Conservation (phyloP, 2,797 vertebrate species). For the Aulostomus chinensis region DNA sequence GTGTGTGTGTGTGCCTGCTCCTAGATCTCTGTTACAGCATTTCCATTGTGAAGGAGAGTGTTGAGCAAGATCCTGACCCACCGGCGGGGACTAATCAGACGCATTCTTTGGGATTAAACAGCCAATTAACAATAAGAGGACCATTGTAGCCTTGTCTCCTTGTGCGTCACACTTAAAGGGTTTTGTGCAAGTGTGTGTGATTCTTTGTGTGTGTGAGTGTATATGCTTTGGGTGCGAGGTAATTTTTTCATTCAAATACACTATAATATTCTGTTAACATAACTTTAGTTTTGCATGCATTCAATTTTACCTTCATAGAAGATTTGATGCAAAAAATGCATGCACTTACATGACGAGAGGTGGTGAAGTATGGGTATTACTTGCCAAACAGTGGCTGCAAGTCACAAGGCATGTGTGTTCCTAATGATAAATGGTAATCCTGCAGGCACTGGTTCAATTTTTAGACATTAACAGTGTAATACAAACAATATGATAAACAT, state of each 20-base stretch:
- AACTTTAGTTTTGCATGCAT: background rate
- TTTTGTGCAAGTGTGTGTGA: slow-evolving; percentile 44
- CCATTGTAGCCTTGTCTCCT: slow-evolving; percentile 76
- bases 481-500: background rate
- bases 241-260: slow-evolving; percentile 19
- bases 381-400: slow-evolving; percentile 7
- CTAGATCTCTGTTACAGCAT: slow-evolving; percentile 70
- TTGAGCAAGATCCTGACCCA: slow-evolving; percentile 79
- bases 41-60: slow-evolving; percentile 73
- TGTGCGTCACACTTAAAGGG: slow-evolving; percentile 76
- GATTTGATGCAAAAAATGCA: slow-evolving; percentile 3
- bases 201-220: slow-evolving; percentile 16
- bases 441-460: slow-evolving; percentile 7
- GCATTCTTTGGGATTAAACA: slow-evolving; percentile 83
- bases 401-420: slow-evolving; percentile 18
- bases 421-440: slow-evolving; percentile 18
- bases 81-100: slow-evolving; percentile 75
- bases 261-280: slow-evolving; percentile 5
- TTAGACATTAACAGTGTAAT: background rate
- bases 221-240: slow-evolving; percentile 28
- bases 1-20: slow-evolving; percentile 17
- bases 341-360: background rate
- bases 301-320: no score
- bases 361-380: background rate
- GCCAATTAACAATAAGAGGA: slow-evolving; percentile 84